Evolutionary conservation across 1,140 invertebrate species (phyloP), one percentile per base, ranked within the genome.

Genomic region (Papilio xuthus): DNA sequence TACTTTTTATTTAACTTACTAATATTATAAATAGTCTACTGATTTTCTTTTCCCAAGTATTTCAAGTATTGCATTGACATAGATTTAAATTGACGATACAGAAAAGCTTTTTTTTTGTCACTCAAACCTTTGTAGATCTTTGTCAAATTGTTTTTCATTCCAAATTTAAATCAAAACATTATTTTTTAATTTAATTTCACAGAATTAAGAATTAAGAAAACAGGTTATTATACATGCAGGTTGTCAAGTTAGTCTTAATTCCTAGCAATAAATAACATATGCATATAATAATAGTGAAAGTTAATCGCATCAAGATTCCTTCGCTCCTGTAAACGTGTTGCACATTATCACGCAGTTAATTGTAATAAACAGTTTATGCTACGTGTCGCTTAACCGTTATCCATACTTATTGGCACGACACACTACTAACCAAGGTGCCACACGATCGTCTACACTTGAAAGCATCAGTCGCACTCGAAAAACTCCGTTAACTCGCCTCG

Each of bases 401-500:
- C 69, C 74, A 77, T 69, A 56, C 77, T 79, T 86, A 87, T 88
- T 88, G 86, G 87, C 88, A 85, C 86, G 86, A 84, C 86, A 89
- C 78, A 88, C 88, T 88, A 86, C 86, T 80, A 44, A 41, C 44
- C 60, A 60, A 72, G 15, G 70, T 78, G 53, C 53, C 42, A 53
- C 69, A 72, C 41, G 70, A 67, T 41, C 53, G 74, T 74, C 77
- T 80, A 70, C 82, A 84, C 74, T 81, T 83, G 80, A 80, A 81
- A 81, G 80, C 83, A 84, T 86, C 86, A 87, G 85, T 89, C 87
- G 83, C 83, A 85, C 78, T 81, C 84, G 84, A 81, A 82, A 26
- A 56, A 67, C 86, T 87, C 89, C 85, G 90, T 88, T 90, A 92
- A 80, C 81, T 83, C 81, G 78, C 78, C 80, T 78, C 81, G 81